These are phyloP conservation scores for Rynchops niger DNA, from an alignment of 2,113 vertebrate species.

Conservation along the genomic window DNA sequence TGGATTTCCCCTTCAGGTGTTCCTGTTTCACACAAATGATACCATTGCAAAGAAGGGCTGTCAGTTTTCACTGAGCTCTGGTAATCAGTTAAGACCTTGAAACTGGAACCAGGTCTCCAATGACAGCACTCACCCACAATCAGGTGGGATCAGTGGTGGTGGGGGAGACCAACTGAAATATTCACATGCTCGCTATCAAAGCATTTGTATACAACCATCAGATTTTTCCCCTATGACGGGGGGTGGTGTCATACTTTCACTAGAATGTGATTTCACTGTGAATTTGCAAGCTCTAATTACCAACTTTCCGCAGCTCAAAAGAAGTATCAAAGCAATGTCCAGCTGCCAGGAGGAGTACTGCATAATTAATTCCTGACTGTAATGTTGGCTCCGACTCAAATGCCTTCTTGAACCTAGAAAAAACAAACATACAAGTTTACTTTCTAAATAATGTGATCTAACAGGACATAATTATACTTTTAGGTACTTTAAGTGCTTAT, in stretches of 20 bases:
- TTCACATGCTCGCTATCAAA: not conserved
- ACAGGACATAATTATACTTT: not conserved
- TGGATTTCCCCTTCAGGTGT: not conserved
- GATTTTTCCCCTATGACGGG: not conserved
- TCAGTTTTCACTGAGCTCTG: not conserved
- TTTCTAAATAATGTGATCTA: constrained; percentile 59
- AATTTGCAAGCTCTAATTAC: constrained; percentile 80
- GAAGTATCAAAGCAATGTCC: constrained; percentile 97
- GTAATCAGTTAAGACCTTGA: not conserved
- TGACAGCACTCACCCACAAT: not conserved
- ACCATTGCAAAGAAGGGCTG: not conserved
- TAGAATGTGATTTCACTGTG: constrained; percentile 17
- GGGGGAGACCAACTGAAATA: not conserved
- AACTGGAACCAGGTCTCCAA: not conserved
- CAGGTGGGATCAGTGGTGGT: not conserved
- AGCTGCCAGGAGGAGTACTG: constrained; percentile 92
- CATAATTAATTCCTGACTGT: constrained; percentile 98
- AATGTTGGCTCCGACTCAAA: constrained; percentile 98
- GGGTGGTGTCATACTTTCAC: not conserved
- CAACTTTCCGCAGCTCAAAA: constrained; percentile 98
- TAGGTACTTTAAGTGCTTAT: constrained; percentile 47
- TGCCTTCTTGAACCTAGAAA: constrained; percentile 90
- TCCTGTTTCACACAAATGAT: not conserved
- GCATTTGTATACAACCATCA: not conserved
- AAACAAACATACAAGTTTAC: constrained; percentile 64